Evolutionary conservation across 2,113 vertebrate species (phyloP), one percentile per base, ranked within the genome.

Genomic region (Corythoichthys haematopterus): DNA sequence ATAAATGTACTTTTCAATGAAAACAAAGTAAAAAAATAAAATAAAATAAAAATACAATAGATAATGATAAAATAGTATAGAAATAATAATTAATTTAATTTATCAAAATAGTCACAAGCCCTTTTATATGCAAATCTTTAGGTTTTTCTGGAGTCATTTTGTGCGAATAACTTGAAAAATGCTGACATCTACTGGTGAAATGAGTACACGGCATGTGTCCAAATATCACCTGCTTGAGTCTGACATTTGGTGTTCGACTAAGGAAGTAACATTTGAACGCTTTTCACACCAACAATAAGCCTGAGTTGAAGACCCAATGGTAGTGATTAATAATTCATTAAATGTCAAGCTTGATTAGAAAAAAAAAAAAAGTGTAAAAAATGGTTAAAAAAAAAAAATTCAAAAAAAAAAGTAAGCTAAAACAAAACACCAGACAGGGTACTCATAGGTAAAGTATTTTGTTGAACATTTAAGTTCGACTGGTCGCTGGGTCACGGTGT

Each of bases 401-500:
- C n/a, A 28, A 28, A 28, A 28, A 28, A 28, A 28, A 28, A 28
- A 51, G 14, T 15, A 6, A n/a, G 14, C 6, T 53, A 28, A 28
- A 53, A 15, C 46, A 9, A 48, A 48, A 48, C 13, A 14, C 12
- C 12, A 13, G 9, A 52, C 15, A 5, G 52, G 11, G 4, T 16
- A 13, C 1, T 15, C 13, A 37, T 1, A 58, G 13, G 6, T 58
- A 36, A 59, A 1, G 52, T 28, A 55, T 6, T 37, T 12, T 37
- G 36, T 37, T 37, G 12, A 7, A 2, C 14, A 3, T 50, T 50
- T 50, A 4, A 10, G 43, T 60, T 43, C n/a, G 14, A 60, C 37
- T 60, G 58, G 58, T 60, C 35, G 37, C 15, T 15, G 14, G 92
- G 88, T 93, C 92, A 92, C 91, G 77, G 70, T 72, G 82, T 81